Evolutionary conservation across 2,113 vertebrate genomes (phyloP).

Genomic region (Brachyhypopomus occidentalis): DNA sequence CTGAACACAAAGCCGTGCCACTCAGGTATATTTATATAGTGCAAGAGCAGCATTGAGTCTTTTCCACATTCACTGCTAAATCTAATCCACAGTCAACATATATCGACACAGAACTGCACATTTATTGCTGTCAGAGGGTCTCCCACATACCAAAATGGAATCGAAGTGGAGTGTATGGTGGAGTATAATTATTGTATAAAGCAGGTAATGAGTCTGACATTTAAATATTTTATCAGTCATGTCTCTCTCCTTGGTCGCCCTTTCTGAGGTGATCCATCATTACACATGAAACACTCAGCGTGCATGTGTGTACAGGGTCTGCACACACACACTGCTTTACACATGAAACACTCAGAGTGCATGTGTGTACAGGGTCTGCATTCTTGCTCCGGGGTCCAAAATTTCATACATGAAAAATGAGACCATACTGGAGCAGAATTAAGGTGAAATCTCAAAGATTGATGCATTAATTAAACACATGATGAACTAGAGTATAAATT

Average conservation of each 20-base stretch:
- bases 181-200: slow-evolving; percentile 62
- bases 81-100: too few species aligned
- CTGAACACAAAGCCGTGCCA: too few species aligned
- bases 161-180: slow-evolving; percentile 53
- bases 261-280: slow-evolving; percentile 55
- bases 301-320: slow-evolving; percentile 59
- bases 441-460: slow-evolving; percentile 1
- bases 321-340: slow-evolving; percentile 46
- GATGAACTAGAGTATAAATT: background rate
- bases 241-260: slow-evolving; percentile 38
- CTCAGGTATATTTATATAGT: too few species aligned
- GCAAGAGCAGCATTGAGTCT: too few species aligned
- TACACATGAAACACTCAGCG: slow-evolving; percentile 48
- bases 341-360: slow-evolving; percentile 46
- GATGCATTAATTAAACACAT: slow-evolving; percentile 2
- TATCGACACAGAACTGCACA: background rate
- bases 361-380: slow-evolving; percentile 61
- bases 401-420: slow-evolving; percentile 17
- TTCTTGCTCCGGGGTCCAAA: background rate
- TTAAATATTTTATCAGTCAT: slow-evolving; percentile 74
- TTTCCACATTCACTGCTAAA: too few species aligned
- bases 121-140: background rate
- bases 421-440: background rate
- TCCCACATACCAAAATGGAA: slow-evolving; percentile 3
- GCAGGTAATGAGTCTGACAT: slow-evolving; percentile 61